Evolutionary conservation across 2,888 invertebrate genomes (phyloP).

Genomic region (Scaptomyza reducta): DNA sequence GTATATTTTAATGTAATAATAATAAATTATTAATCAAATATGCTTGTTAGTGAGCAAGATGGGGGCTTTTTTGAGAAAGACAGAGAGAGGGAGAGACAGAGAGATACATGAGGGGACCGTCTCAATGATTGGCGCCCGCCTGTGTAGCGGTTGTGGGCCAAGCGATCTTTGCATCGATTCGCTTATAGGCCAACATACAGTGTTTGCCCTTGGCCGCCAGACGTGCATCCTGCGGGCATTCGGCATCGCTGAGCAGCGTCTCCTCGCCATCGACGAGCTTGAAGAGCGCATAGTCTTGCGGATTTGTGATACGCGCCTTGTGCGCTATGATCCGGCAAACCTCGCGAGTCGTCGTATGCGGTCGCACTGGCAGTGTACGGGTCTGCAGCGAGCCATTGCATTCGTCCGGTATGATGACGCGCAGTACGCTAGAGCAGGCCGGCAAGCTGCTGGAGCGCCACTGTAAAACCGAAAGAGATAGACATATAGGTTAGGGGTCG

Average conservation of each 20-base stretch:
- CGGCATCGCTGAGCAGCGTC: conserved; percentile 93
- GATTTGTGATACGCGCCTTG: conserved; percentile 97
- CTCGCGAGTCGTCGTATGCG: conserved; percentile 96
- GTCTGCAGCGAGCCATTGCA: conserved; percentile 95
- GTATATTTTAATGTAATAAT: conserved; percentile 77
- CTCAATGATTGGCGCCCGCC: conserved; percentile 43
- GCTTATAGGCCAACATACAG: conserved; percentile 96
- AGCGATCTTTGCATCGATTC: conserved; percentile 98
- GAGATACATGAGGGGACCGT: neutral
- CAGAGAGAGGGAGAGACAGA: conserved; percentile 18
- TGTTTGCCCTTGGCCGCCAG: conserved; percentile 90
- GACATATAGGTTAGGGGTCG: neutral
- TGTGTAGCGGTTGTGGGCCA: conserved; percentile 89
- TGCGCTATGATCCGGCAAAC: conserved; percentile 97
- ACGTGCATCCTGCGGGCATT: conserved; percentile 95
- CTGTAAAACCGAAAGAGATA: conserved; percentile 58
- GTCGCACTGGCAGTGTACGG: conserved; percentile 95
- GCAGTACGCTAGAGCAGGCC: conserved; percentile 90
- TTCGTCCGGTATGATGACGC: conserved; percentile 97
- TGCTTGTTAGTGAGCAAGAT: conserved; percentile 74
- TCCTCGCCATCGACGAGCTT: conserved; percentile 96
- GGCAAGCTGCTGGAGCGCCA: conserved; percentile 86
- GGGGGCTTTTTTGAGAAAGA: conserved; percentile 15
- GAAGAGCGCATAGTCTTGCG: conserved; percentile 97
- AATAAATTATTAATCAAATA: conserved; percentile 79